Percentiles rank a stretch among this genome's conserved stretches.
Conservation (phyloP, 2,888 invertebrate genomes). For the Lasioglossum malachurum region DNA sequence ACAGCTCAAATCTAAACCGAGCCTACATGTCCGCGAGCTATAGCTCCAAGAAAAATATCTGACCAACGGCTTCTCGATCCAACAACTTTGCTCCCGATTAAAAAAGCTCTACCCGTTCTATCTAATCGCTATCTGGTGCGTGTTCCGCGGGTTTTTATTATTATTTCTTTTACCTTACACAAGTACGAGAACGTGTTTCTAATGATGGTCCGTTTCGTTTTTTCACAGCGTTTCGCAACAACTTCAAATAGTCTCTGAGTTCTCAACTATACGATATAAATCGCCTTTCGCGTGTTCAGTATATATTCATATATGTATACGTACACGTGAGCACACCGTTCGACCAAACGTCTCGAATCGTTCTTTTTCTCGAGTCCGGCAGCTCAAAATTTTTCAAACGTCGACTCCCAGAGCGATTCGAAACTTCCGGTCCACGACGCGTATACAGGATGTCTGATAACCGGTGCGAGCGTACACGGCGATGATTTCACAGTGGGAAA, state of each 20-base stretch:
- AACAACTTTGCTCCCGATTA: conserved; percentile 62
- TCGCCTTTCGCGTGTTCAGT: neutral
- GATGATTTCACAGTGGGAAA: neutral
- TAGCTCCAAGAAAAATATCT: conserved; percentile 49
- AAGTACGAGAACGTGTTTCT: conserved; percentile 66
- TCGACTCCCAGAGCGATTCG: neutral
- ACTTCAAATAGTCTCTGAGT: conserved; percentile 77
- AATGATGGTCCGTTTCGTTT: conserved; percentile 78
- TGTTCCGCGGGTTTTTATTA: conserved; percentile 26
- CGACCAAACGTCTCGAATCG: neutral
- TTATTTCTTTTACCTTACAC: conserved; percentile 40
- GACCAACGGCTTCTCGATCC: conserved; percentile 32
- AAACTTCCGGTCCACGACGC: neutral
- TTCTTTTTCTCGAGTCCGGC: no score
- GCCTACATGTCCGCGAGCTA: conserved; percentile 50
- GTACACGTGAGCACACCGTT: neutral
- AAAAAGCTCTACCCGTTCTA: conserved; percentile 48
- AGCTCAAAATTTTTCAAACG: neutral
- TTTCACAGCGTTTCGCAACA: conserved; percentile 77
- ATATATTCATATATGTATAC: neutral
- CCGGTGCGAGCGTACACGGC: neutral
- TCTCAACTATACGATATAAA: conserved; percentile 61
- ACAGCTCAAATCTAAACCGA: conserved; percentile 47
- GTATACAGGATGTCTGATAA: neutral
- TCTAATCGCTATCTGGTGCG: conserved; percentile 18